These are phyloP conservation scores for Paedocypris sp. DNA, from an alignment of 2,113 vertebrate species.

Conservation along the genomic window DNA sequence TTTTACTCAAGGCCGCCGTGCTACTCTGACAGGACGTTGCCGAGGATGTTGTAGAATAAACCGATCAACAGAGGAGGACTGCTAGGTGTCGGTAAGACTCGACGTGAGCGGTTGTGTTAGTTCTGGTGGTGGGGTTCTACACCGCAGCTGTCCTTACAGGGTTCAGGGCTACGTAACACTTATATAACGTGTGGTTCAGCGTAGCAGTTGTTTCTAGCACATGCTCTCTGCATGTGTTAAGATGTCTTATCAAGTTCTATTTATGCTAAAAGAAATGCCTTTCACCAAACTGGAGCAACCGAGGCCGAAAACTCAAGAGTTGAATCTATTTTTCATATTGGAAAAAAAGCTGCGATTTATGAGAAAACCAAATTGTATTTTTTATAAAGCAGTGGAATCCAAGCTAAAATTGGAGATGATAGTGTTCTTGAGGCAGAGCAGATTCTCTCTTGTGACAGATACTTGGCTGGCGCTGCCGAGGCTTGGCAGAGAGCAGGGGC, in stretches of 20 bases:
- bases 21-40: conserved; percentile 66
- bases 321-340: conserved; percentile 61
- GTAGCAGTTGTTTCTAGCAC: conserved; percentile 40
- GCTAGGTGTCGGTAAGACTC: too few relatives aligned
- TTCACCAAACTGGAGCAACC: conserved; percentile 79
- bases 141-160: conserved; percentile 50
- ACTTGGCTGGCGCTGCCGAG: conserved; percentile 55
- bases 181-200: conserved; percentile 45
- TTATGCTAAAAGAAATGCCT: conserved; percentile 58
- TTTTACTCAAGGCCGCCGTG: conserved; percentile 49
- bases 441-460: conserved; percentile 5
- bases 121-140: conserved; percentile 6
- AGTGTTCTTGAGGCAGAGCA: conserved; percentile 36
- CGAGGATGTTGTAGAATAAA: conserved; percentile 17
- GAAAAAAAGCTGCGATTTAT: conserved; percentile 62
- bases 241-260: conserved; percentile 42
- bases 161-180: conserved; percentile 43
- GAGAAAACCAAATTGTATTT: conserved; percentile 60
- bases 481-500: conserved; percentile 53
- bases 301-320: conserved; percentile 43
- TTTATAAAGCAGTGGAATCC: conserved; percentile 70
- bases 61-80: background rate
- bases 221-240: conserved; percentile 52
- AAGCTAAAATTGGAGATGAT: conserved; percentile 22
- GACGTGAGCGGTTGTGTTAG: too few relatives aligned